Percentiles rank a stretch among this genome's conserved stretches.
Conservation (phyloP, 2,888 invertebrate species). For the Ceraclea dissimilis region DNA sequence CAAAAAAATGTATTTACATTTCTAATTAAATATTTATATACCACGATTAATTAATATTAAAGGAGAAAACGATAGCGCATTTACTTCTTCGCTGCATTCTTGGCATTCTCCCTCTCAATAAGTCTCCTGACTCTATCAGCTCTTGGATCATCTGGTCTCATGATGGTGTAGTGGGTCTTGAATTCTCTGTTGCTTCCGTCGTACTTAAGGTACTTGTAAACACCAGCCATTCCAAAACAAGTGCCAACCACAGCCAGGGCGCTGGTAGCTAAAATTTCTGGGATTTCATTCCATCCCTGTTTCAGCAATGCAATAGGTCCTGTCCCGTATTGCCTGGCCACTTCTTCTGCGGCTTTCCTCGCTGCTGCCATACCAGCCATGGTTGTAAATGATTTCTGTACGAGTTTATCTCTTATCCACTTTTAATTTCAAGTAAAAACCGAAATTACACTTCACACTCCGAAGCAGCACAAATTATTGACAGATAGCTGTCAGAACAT, state of each 20-base stretch:
- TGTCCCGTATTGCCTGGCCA: background rate
- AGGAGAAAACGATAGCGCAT: too few species aligned
- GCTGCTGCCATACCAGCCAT: background rate
- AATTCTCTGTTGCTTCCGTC: slow-evolving; percentile 63
- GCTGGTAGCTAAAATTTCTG: slow-evolving; percentile 58
- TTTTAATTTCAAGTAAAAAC: too few species aligned
- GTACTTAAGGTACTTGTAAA: slow-evolving; percentile 44
- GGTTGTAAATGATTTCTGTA: background rate
- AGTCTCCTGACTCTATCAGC: slow-evolving; percentile 39
- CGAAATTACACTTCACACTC: too few species aligned
- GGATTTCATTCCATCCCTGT: slow-evolving; percentile 54
- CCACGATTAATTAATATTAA: too few species aligned
- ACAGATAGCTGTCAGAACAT: background rate
- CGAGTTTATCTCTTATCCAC: background rate
- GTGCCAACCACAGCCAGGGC: slow-evolving; percentile 53
- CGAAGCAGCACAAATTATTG: background rate
- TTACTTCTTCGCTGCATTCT: background rate
- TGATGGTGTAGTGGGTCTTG: slow-evolving; percentile 54
- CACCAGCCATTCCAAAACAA: slow-evolving; percentile 41
- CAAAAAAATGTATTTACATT: too few species aligned
- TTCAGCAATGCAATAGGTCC: slow-evolving; percentile 7
- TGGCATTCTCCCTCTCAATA: background rate
- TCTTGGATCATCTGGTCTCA: slow-evolving; percentile 61
- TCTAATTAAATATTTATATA: too few species aligned
- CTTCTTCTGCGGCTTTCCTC: background rate